Evolutionary conservation across 2,113 vertebrate species (phyloP).

Genomic region (Pituophis catenifer): DNA sequence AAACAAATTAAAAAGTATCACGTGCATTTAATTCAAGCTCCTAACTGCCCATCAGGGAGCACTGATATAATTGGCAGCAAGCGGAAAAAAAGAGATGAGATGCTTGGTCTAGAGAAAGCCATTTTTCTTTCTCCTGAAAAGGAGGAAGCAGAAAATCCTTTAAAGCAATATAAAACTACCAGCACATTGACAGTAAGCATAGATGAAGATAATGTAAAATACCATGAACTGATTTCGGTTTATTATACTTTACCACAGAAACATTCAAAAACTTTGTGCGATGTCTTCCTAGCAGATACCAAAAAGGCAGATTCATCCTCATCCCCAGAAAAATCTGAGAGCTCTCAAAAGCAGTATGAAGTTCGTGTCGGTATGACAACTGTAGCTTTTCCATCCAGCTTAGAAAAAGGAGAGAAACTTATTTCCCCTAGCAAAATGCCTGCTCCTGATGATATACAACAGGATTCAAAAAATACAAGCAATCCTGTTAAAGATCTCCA

Average conservation of each 20-base stretch:
- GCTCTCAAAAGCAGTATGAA: constrained; percentile 45
- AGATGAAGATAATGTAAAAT: constrained; percentile 73
- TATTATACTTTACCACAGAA: constrained; percentile 76
- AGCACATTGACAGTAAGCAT: constrained; percentile 72
- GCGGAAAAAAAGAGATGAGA: constrained; percentile 9
- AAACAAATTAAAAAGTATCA: neutral
- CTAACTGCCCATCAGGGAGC: constrained; percentile 7
- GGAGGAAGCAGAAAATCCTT: constrained; percentile 38
- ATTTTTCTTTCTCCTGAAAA: constrained; percentile 41
- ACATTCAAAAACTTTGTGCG: constrained; percentile 62
- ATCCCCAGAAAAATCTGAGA: constrained; percentile 35
- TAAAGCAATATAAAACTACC: constrained; percentile 74
- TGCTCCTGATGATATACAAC: constrained; percentile 18
- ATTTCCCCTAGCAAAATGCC: constrained; percentile 32
- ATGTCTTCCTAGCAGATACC: constrained; percentile 61
- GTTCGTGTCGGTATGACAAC: constrained; percentile 27
- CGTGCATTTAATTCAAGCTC: constrained; percentile 28
- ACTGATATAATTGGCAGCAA: neutral
- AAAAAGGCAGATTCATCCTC: constrained; percentile 45
- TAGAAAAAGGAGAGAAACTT: constrained; percentile 34
- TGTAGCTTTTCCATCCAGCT: constrained; percentile 31
- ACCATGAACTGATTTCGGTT: constrained; percentile 74
- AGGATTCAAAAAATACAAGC: constrained; percentile 23
- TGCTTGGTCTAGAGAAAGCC: constrained; percentile 38
- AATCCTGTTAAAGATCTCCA: constrained; percentile 13